These are phyloP conservation scores for Panzeria rudis DNA, from an alignment of 2,888 invertebrate species.

Conservation along the genomic window DNA sequence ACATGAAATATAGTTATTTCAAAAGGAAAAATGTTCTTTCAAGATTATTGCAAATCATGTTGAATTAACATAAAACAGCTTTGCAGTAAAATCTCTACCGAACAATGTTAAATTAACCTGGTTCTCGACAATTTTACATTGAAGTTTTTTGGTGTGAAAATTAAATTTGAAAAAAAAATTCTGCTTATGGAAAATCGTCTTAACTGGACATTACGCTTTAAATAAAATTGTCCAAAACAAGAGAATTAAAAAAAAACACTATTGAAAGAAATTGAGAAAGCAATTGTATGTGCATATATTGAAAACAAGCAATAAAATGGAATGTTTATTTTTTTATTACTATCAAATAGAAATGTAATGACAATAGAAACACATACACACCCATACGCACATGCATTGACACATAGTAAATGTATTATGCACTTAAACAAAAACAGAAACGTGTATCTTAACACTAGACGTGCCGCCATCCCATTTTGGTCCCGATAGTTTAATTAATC, in stretches of 20 bases:
- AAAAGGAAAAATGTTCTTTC: no score
- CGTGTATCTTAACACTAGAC: constrained; percentile 46
- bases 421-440: constrained; percentile 25
- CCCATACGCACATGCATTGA: not conserved
- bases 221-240: constrained; percentile 16
- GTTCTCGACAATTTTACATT: no score
- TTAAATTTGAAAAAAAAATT: no score
- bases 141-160: no score
- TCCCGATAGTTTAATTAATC: no score
- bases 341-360: constrained; percentile 54
- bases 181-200: no score
- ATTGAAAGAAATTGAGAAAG: not conserved
- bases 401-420: not conserved
- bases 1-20: no score
- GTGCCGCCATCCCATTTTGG: no score
- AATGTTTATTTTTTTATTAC: constrained; percentile 43
- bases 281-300: not conserved
- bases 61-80: no score
- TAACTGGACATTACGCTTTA: not conserved
- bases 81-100: no score
- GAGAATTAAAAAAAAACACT: not conserved
- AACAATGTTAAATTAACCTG: no score
- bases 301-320: constrained; percentile 28
- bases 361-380: not conserved
- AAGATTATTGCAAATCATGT: no score